Conservation (phyloP, 2,113 vertebrate species). For the Lamprotornis superbus region DNA sequence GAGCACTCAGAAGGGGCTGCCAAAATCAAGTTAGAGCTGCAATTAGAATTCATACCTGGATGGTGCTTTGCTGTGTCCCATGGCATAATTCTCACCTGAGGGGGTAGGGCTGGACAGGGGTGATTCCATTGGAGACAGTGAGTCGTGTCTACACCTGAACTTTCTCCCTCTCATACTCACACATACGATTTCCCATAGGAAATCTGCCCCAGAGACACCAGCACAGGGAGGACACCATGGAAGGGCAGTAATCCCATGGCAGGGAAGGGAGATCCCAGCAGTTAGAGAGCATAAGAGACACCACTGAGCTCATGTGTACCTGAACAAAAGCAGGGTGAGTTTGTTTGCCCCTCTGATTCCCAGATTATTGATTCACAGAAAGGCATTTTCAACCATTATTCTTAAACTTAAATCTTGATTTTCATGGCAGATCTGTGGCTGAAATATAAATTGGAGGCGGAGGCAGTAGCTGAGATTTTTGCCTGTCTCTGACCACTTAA, state of each 20-base stretch:
- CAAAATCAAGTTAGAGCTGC: neutral
- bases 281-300: neutral
- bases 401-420: neutral
- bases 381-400: neutral
- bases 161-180: neutral
- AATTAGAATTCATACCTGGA: neutral
- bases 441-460: neutral
- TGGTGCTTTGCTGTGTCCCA: neutral
- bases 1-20: neutral
- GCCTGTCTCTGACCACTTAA: neutral
- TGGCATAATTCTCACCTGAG: fast-evolving
- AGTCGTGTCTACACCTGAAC: neutral
- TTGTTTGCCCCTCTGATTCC: neutral
- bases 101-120: neutral
- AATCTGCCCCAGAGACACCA: neutral
- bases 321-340: neutral
- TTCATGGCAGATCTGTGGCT: neutral
- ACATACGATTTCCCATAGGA: neutral
- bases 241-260: neutral
- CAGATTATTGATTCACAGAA: neutral
- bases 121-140: neutral
- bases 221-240: neutral
- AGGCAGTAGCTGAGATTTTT: neutral
- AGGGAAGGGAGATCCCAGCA: neutral
- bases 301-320: neutral